A percentile compares a stretch with the other conserved stretches of the same genome.
phyloP scores from a whole-genome alignment of 37 sponge, comb jelly and placozoan genomes.

The Spongilla lacustris region DNA sequence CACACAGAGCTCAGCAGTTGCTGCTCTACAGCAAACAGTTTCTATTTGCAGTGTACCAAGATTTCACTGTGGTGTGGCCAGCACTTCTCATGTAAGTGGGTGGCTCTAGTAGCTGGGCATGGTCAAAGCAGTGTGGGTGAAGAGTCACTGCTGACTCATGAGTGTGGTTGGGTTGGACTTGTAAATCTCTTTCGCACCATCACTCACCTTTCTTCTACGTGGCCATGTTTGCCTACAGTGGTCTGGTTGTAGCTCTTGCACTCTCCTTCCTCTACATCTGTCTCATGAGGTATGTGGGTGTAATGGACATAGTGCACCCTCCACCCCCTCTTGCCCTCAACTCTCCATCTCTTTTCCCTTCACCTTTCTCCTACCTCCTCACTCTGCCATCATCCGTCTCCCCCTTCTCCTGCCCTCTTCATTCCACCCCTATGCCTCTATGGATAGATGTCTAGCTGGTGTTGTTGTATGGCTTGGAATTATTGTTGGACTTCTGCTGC shows the following conservation, averaged over 20 bases:
- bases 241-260: slow-evolving; percentile 51
- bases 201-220: no score
- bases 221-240: slow-evolving; percentile 46
- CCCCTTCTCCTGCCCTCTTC: neutral
- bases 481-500: neutral
- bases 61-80: slow-evolving; percentile 87
- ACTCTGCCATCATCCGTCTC: neutral
- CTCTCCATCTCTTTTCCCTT: neutral
- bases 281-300: slow-evolving; percentile 52
- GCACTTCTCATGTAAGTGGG: slow-evolving; percentile 11
- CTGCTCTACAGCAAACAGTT: slow-evolving; percentile 36
- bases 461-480: slow-evolving; percentile 64
- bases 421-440: neutral
- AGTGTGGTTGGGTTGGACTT: neutral
- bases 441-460: slow-evolving; percentile 57
- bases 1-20: neutral
- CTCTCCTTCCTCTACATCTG: slow-evolving; percentile 79
- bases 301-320: neutral
- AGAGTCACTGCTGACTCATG: neutral
- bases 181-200: no score
- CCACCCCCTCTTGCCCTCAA: neutral
- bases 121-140: slow-evolving; percentile 37
- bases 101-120: slow-evolving; percentile 60
- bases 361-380: neutral
- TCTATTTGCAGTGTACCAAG: slow-evolving; percentile 66